Evolutionary conservation across 2,888 invertebrate genomes (phyloP).

Genomic region (Drosophila melanosoma): DNA sequence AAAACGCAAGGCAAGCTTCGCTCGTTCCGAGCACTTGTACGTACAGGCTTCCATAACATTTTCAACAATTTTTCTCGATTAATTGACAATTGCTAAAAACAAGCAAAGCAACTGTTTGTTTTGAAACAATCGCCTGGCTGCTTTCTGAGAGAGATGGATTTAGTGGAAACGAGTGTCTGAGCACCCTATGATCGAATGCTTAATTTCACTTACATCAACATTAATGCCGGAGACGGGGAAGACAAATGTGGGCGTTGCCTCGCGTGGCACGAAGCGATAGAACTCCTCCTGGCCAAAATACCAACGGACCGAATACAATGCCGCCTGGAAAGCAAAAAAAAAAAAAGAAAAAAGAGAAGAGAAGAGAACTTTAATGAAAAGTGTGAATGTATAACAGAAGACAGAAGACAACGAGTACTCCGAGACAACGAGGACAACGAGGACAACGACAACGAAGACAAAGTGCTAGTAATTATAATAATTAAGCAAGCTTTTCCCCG

Average conservation of each 20-base stretch:
- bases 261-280: slow-evolving; percentile 88
- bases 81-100: slow-evolving; percentile 49
- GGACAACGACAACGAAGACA: slow-evolving; percentile 58
- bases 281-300: slow-evolving; percentile 87
- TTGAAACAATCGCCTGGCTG: slow-evolving; percentile 11
- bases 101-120: slow-evolving; percentile 8
- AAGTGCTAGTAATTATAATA: slow-evolving; percentile 78
- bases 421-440: slow-evolving; percentile 20
- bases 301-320: slow-evolving; percentile 88
- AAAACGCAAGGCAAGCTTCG: slow-evolving; percentile 59
- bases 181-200: slow-evolving; percentile 29
- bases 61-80: slow-evolving; percentile 59
- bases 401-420: slow-evolving; percentile 8
- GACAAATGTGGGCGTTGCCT: slow-evolving; percentile 86
- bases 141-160: neutral
- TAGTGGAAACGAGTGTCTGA: neutral
- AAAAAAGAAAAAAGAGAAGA: too few relatives aligned
- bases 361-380: slow-evolving; percentile 56
- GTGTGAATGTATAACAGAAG: slow-evolving; percentile 42
- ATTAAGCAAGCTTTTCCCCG: slow-evolving; percentile 68
- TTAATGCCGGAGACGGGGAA: slow-evolving; percentile 87
- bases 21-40: slow-evolving; percentile 32
- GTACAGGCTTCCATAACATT: slow-evolving; percentile 9
- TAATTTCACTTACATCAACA: slow-evolving; percentile 87
- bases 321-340: slow-evolving; percentile 76